Base-by-base conservation (phyloP, 2,113 vertebrate species). In the Onychostoma macrolepis region DNA sequence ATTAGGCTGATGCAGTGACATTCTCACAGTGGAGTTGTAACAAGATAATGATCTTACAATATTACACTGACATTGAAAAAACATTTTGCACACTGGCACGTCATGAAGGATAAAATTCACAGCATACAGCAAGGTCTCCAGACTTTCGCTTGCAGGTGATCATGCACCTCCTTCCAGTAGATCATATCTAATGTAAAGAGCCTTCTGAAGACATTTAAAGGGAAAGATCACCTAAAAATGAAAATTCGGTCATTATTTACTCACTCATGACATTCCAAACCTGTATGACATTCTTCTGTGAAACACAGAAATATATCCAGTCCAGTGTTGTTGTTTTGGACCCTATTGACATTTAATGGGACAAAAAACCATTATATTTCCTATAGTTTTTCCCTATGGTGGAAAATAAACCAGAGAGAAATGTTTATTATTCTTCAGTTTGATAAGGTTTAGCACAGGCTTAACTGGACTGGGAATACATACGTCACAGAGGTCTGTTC, bases 11-110 rank as follows among this genome's bases (percentile, higher is more conserved):
- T 76, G 84, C 79, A 65, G 80, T 67, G 88, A 92, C 90, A 89
- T 94, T 94, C 92, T 92, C 91, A 91, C 90, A 84, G 92, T 92
- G 90, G 76, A 56, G 75, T 85, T 83, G 91, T 91, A 92, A 92
- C 91, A 91, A 93, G 91, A 94, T 94, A 91, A 92, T 87, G 88
- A 92, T 92, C 90, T 91, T 90, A 90, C 90, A 91, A 86, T 91
- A 88, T 92, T 90, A 89, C 92, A 91, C 83, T 85, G 65, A 91
- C 88, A 90, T 53, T 69, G 85, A 88, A 43, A 89, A 87, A 89
- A 90, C 89, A 85, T 92, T 91, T 94, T 91, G 90, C 92, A 90
- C 90, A 89, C 91, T 87, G 43, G 89, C 90, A 90, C 91, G 89
- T 91, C 88, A 85, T 77, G 85, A 87, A 85, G 63, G 50, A 24